phyloP scores from a whole-genome alignment of 2,888 invertebrate species.

The Subacronicta megacephala region DNA sequence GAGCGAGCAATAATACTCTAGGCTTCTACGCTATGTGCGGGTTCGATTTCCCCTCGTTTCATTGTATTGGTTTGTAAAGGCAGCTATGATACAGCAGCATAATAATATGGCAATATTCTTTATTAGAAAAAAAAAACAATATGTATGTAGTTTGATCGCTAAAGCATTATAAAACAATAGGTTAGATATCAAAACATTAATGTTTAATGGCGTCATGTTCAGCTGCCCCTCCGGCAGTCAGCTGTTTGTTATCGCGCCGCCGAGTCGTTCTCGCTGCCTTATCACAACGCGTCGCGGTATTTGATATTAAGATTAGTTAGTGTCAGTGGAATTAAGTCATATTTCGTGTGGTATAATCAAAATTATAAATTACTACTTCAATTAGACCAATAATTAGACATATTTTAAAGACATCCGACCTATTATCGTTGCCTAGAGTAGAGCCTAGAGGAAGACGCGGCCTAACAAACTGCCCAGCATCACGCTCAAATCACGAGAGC shows the following conservation, averaged over 20 bases:
- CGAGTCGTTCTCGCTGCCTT: constrained; percentile 37
- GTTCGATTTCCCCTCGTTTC: no score
- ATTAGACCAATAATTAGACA: no score
- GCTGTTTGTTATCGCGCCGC: constrained; percentile 57
- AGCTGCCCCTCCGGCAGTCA: constrained; percentile 44
- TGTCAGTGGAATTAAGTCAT: no score
- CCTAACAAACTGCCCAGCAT: background rate
- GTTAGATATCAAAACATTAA: constrained; percentile 14
- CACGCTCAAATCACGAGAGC: background rate
- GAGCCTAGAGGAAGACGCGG: background rate
- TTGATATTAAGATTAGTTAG: constrained; percentile 1
- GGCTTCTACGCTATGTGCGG: no score
- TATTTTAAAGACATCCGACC: no score
- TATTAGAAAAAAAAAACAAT: background rate
- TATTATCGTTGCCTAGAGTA: background rate
- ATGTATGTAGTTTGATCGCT: background rate
- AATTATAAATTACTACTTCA: no score
- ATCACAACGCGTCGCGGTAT: constrained; percentile 7
- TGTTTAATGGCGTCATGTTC: constrained; percentile 1
- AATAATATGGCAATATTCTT: background rate
- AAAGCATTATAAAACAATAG: background rate
- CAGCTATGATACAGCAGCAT: no score
- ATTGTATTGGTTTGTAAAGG: no score
- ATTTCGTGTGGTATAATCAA: no score
- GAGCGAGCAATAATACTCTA: no score